phyloP scores from a whole-genome alignment of 2,797 vertebrate genomes.

The Takifugu rubripes region DNA sequence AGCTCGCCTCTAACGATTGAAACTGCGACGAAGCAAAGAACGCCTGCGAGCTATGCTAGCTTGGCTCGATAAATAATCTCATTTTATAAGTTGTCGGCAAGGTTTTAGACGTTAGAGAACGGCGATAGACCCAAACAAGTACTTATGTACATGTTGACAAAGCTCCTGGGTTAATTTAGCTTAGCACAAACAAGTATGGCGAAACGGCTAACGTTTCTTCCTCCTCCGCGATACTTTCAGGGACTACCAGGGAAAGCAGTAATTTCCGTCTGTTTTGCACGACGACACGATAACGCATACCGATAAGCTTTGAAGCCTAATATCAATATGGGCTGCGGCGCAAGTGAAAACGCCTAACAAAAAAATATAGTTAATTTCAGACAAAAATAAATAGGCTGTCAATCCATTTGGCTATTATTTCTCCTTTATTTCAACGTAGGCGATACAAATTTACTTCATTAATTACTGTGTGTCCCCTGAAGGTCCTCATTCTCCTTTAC shows the following conservation, averaged over 20 bases:
- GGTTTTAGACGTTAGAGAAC: background rate
- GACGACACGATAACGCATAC: too few species aligned
- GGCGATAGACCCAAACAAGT: background rate
- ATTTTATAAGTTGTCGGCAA: constrained; percentile 23
- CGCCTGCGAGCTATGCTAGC: constrained; percentile 48
- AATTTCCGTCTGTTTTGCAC: background rate
- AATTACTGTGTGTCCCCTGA: constrained; percentile 13
- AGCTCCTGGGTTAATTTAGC: constrained; percentile 10
- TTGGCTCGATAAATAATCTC: constrained; percentile 56
- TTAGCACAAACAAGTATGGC: background rate
- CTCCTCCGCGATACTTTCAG: constrained; percentile 43
- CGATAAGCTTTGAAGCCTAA: too few species aligned
- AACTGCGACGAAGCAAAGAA: constrained; percentile 26
- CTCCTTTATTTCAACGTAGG: background rate
- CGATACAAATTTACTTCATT: background rate
- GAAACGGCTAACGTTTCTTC: constrained; percentile 10
- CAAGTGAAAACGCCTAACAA: too few species aligned
- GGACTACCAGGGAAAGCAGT: constrained; percentile 5
- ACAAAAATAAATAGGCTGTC: too few species aligned
- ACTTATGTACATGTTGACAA: constrained; percentile 51
- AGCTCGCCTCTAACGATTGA: constrained; percentile 25
- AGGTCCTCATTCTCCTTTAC: constrained; percentile 29
- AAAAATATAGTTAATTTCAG: too few species aligned
- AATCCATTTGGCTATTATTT: too few species aligned
- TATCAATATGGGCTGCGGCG: too few species aligned